Conservation (phyloP, 2,113 vertebrate genomes). For the Aleadryas rufinucha region DNA sequence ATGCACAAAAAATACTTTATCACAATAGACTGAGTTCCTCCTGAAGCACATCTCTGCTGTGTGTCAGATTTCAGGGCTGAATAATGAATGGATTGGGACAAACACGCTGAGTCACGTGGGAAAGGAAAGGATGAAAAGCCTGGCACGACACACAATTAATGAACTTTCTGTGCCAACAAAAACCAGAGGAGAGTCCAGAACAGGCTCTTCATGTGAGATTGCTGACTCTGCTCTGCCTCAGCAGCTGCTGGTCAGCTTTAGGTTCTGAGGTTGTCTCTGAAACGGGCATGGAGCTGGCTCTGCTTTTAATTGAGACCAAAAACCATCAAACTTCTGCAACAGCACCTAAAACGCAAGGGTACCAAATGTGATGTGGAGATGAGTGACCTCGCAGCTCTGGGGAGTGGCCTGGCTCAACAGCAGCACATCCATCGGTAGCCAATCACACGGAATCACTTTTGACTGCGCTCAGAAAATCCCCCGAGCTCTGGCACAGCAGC, state of each 20-base stretch:
- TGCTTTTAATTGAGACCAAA: slow-evolving; percentile 4
- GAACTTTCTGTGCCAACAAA: neutral
- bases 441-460: neutral
- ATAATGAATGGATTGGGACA: neutral
- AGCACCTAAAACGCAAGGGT: neutral
- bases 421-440: neutral
- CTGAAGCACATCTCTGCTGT: neutral
- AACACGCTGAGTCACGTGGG: neutral
- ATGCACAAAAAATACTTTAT: neutral
- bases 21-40: neutral
- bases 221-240: neutral
- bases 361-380: neutral
- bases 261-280: neutral
- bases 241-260: neutral
- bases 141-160: neutral
- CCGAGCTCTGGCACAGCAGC: neutral
- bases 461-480: neutral
- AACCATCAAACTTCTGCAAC: neutral
- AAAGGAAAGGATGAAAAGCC: neutral
- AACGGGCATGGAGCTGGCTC: neutral
- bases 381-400: neutral
- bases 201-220: neutral
- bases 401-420: neutral
- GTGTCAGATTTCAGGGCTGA: neutral
- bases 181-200: neutral